A percentile compares a stretch with the other conserved stretches of the same genome.
Evolutionary conservation across 2,888 invertebrate genomes (phyloP).

Genomic region (Eilema depressum): DNA sequence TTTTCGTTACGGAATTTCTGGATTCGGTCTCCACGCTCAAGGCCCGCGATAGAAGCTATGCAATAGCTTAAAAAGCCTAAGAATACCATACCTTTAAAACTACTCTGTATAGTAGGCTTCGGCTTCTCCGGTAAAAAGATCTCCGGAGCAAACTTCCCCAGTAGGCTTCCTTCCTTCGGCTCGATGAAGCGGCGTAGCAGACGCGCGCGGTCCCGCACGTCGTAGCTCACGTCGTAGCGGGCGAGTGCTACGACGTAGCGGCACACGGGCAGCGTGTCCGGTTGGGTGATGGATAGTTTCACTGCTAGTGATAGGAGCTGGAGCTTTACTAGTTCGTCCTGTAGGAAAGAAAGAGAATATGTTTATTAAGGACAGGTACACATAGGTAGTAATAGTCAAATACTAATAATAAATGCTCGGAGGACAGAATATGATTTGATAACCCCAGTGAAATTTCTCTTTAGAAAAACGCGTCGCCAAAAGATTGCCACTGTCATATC

Average conservation of each 20-base stretch:
- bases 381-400: no score
- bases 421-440: no score
- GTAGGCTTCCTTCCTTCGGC: slow-evolving; percentile 64
- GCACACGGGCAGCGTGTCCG: slow-evolving; percentile 94
- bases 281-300: slow-evolving; percentile 95
- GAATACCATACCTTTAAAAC: slow-evolving; percentile 92
- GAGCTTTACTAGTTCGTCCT: slow-evolving; percentile 98
- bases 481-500: no score
- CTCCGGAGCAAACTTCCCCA: slow-evolving; percentile 91
- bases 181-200: slow-evolving; percentile 90
- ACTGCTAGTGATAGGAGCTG: slow-evolving; percentile 98
- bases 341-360: slow-evolving; percentile 25
- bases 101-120: slow-evolving; percentile 95
- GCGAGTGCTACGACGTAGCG: slow-evolving; percentile 98
- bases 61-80: no score
- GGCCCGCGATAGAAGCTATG: no score
- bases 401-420: no score
- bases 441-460: no score
- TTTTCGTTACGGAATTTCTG: no score
- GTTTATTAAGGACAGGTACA: no score
- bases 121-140: slow-evolving; percentile 98
- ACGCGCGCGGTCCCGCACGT: slow-evolving; percentile 97
- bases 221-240: slow-evolving; percentile 98
- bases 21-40: no score
- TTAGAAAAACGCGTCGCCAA: no score